phyloP scores from a whole-genome alignment of 2,797 vertebrate species.

The Typhlichthys subterraneus region DNA sequence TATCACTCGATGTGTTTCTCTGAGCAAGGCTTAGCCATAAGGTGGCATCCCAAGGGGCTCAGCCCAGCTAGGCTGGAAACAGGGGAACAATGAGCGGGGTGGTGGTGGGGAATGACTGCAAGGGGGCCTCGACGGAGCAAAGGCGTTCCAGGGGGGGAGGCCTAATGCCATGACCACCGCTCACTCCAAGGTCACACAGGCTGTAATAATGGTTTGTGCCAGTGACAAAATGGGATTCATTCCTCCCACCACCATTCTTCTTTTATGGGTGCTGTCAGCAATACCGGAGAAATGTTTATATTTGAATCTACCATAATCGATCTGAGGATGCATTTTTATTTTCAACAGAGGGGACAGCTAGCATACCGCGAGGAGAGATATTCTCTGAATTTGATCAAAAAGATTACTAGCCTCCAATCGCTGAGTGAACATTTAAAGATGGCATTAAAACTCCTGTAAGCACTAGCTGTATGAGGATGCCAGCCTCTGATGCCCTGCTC shows the following conservation, averaged over 20 bases:
- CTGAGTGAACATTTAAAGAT: too few species aligned
- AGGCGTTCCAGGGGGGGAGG: constrained; percentile 41
- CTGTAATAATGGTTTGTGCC: not conserved
- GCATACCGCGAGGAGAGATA: too few species aligned
- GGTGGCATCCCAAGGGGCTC: constrained; percentile 29
- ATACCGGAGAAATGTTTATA: too few species aligned
- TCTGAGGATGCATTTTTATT: too few species aligned
- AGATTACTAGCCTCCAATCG: too few species aligned
- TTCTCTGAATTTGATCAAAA: too few species aligned
- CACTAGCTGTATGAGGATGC: too few species aligned
- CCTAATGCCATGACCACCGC: constrained; percentile 37
- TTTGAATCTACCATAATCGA: too few species aligned
- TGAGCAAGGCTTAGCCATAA: constrained; percentile 31
- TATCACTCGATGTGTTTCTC: constrained; percentile 21
- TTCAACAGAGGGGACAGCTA: too few species aligned
- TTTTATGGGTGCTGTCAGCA: too few species aligned
- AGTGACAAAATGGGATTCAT: too few species aligned
- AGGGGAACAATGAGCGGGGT: constrained; percentile 25
- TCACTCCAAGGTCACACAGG: constrained; percentile 39
- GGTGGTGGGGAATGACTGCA: constrained; percentile 25
- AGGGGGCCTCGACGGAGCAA: constrained; percentile 47
- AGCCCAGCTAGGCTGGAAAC: constrained; percentile 27
- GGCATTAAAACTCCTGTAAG: too few species aligned
- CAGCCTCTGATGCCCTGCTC: not conserved
- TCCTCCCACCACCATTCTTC: not conserved